Evolutionary conservation across 2,113 vertebrate species (phyloP).

Genomic region (Zingel zingel): DNA sequence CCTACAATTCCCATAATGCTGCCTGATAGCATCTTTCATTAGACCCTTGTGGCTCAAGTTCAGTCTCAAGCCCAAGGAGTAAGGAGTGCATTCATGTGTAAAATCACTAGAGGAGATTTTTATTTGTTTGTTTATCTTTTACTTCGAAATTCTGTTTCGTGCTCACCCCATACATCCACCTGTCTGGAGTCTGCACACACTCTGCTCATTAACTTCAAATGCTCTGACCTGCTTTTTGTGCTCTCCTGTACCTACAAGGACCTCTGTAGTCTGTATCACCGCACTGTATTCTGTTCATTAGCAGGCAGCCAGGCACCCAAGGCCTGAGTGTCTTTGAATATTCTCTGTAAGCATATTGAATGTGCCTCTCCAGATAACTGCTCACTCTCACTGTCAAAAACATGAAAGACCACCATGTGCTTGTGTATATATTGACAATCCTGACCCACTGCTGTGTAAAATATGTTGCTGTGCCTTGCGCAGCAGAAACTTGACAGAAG

Average conservation of each 20-base stretch:
- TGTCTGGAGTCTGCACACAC: constrained; percentile 13
- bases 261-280: constrained; percentile 31
- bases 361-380: constrained; percentile 45
- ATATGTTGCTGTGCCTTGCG: constrained; percentile 18
- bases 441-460: constrained; percentile 28
- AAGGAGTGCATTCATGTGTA: neutral
- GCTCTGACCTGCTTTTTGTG: constrained; percentile 35
- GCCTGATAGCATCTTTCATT: neutral
- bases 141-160: neutral
- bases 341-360: constrained; percentile 50
- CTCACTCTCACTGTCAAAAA: constrained; percentile 42
- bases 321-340: constrained; percentile 41
- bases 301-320: neutral
- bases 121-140: neutral
- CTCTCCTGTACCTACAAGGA: constrained; percentile 24
- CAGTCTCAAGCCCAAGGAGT: neutral
- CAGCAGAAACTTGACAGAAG: constrained; percentile 38
- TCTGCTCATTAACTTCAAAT: constrained; percentile 36
- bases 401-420: constrained; percentile 51
- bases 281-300: constrained; percentile 50
- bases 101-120: neutral
- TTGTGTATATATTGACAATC: constrained; percentile 8
- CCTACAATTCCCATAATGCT: neutral
- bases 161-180: neutral
- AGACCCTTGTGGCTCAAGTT: neutral